Evolutionary conservation across 2,797 vertebrate genomes (phyloP).

Genomic region (Chrosomus eos): DNA sequence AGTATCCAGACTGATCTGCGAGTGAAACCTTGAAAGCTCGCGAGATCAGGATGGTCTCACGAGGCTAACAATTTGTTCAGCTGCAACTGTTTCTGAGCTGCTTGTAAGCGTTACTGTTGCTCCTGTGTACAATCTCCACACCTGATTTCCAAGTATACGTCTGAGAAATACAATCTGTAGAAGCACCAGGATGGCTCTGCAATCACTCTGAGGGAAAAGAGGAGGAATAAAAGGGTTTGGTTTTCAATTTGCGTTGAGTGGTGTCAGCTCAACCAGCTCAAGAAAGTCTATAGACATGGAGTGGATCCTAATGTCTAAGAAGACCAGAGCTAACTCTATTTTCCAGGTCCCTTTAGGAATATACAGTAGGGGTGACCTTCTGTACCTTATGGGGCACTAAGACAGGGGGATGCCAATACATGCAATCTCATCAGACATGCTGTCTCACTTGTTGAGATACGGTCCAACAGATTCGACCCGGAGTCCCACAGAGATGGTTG

Average conservation of each 20-base stretch:
- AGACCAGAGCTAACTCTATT: not conserved
- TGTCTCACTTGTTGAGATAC: not conserved
- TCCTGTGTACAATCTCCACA: conserved; percentile 1
- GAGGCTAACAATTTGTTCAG: conserved; percentile 23
- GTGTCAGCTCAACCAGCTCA: not conserved
- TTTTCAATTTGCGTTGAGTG: conserved; percentile 29
- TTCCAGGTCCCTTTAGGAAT: not conserved
- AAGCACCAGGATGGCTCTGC: not conserved
- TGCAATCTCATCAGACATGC: not conserved
- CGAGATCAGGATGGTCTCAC: too few species aligned
- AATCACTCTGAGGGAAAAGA: not conserved
- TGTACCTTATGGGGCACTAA: conserved; percentile 1
- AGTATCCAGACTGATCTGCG: too few species aligned
- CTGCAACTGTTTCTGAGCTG: not conserved
- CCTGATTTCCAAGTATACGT: conserved; percentile 1
- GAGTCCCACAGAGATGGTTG: not conserved
- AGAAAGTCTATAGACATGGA: not conserved
- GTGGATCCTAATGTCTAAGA: not conserved
- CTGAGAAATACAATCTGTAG: not conserved
- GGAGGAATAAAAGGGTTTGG: not conserved
- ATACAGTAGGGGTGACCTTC: not conserved
- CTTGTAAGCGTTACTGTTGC: not conserved
- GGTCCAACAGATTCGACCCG: not conserved
- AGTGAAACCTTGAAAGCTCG: too few species aligned
- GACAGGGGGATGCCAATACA: not conserved